Base-by-base conservation (phyloP, 2,888 invertebrate species). In the Orgyia antiqua region DNA sequence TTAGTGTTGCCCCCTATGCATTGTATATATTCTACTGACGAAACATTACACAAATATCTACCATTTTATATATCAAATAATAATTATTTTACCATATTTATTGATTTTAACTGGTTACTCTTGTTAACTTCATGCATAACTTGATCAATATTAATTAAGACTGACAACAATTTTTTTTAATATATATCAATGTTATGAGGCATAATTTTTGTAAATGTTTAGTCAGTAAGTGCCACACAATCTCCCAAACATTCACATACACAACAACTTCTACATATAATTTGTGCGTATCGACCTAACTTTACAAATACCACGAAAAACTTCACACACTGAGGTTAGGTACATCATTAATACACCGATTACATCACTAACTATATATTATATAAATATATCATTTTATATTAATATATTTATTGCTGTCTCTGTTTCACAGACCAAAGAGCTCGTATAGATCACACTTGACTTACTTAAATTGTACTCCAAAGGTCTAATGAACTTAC, bases 211-310 rank as follows among this genome's bases (percentile, higher is more conserved):
- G n/a, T n/a, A n/a, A n/a, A n/a, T n/a, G n/a, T n/a, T n/a, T n/a
- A n/a, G n/a, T n/a, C n/a, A n/a, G n/a, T n/a, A 48, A 45, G 33
- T 34, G 34, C 31, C 47, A 51, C 35, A 41, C 49, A 35, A 40
- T 44, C 50, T 36, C 36, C 56, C 59, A 60, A 51, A 51, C 60
- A 15, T 8, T 39, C 52, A 44, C 51, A 41, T 58, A 67, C 61
- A 65, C 52, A 44, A 43, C 56, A 64, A 63, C 51, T 28, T 64
- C 82, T 84, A 82, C 74, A 66, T 80, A 82, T 68, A 63, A 70
- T 80, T 84, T 84, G 84, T 84, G 84, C 84, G 84, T 84, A 74
- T 84, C 80, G 65, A 73, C 64, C 75, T 82, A 79, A 67, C 45
- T 61, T 49, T 42, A 68, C 68, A 71, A 56, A 59, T 51, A 58